Base-by-base conservation (phyloP, 2,113 vertebrate species). In the Cettia cetti region DNA sequence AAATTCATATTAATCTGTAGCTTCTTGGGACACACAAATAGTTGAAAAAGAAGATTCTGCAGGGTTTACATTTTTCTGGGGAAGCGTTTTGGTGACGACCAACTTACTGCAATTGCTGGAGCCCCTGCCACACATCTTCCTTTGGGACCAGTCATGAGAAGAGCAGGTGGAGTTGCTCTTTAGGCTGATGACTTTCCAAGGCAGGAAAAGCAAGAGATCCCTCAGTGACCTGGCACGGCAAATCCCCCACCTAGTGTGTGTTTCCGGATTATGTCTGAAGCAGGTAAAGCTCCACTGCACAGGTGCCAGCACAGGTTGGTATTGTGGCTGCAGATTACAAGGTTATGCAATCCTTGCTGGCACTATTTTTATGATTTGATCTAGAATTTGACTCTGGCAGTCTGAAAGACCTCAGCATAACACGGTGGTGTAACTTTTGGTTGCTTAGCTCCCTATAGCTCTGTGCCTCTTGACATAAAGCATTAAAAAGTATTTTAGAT, bases 221-320 rank as follows among this genome's bases (percentile, higher is more conserved):
- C 53, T 91, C 18, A 1, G 80, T 95, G 91, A 97, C 93, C 95
- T 88, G 88, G 39, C 49, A 54, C 24, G 3, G 7, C 74, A 97
- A 97, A 97, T 96, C 93, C 94, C 49, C 72, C 2, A 17, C 69
- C 92, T 69, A 15, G 14, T 42, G 44, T 17, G 1, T 81, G 83
- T 81, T 95, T 96, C 94, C 74, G 74, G 96, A 96, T 97, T 97
- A 96, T 2, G 13, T 20, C 66, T 93, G 95, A 89, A 88, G 91
- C 82, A 91, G 83, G 81, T 83, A 95, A 95, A 97, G 74, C 93
- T 94, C 59, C 56, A 18, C 52, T 61, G 90, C 71, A 54, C 59
- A 79, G 85, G 90, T 95, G 66, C 77, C 90, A 74, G 70, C 69
- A 33, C 20, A 22, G 80, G 77, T 56, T 16, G 45, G 63, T 69